phyloP scores from a whole-genome alignment of 1,140 invertebrate species.

The Arctopsyche grandis region DNA sequence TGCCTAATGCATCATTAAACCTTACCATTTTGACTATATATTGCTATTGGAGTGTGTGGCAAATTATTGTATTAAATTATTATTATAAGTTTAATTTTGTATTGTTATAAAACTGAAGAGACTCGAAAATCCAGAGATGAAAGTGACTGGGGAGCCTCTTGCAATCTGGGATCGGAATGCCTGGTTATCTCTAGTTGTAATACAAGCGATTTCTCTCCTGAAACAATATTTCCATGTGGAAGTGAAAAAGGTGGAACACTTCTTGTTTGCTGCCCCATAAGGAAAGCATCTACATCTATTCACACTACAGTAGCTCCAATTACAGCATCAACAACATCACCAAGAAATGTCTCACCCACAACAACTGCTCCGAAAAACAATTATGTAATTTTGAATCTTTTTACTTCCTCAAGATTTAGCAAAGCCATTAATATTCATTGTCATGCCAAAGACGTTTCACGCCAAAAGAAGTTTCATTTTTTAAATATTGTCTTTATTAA shows the following conservation, averaged over 20 bases:
- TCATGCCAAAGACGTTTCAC: too few relatives aligned
- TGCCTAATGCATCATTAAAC: too few relatives aligned
- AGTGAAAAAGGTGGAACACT: not conserved
- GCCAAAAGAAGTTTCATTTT: too few relatives aligned
- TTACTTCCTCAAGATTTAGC: too few relatives aligned
- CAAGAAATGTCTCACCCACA: not conserved
- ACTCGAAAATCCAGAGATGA: not conserved
- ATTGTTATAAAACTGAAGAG: too few relatives aligned
- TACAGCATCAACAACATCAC: not conserved
- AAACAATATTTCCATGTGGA: not conserved
- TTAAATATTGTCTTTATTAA: too few relatives aligned
- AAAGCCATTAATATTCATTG: too few relatives aligned
- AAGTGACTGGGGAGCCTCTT: not conserved
- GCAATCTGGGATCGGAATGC: not conserved
- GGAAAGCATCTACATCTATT: not conserved
- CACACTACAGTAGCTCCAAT: not conserved
- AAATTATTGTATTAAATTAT: not conserved
- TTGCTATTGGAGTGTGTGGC: too few relatives aligned
- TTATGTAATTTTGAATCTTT: not conserved
- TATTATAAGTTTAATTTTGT: not conserved
- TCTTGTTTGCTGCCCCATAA: not conserved
- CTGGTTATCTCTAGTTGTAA: not conserved
- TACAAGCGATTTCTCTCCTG: not conserved
- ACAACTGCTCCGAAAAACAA: not conserved
- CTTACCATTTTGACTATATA: too few relatives aligned